Percentiles rank a stretch among this genome's conserved stretches.
Evolutionary conservation across 1,140 invertebrate species (phyloP).

Genomic region (Aphelinus certus): DNA sequence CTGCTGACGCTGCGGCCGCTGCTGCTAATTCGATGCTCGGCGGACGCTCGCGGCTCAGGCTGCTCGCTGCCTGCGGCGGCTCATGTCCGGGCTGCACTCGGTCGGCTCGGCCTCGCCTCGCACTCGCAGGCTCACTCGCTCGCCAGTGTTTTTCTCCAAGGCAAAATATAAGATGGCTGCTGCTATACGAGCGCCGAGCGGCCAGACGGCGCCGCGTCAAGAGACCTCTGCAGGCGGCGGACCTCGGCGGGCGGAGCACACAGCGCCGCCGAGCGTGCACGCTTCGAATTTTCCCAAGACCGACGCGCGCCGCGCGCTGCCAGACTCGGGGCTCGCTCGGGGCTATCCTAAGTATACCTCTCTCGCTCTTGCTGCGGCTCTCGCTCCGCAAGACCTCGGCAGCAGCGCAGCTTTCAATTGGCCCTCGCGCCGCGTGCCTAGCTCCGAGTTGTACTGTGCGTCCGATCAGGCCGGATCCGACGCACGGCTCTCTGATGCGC

Average conservation of each 20-base stretch:
- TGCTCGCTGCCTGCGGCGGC: not conserved
- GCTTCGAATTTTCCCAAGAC: not conserved
- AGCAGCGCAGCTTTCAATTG: not conserved
- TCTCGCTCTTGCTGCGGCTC: conserved; percentile 31
- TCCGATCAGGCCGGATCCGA: too few relatives aligned
- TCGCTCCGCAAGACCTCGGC: conserved; percentile 13
- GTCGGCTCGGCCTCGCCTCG: conserved; percentile 55
- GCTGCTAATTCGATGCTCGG: too few relatives aligned
- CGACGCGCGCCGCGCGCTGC: too few relatives aligned
- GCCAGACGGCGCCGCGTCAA: conserved; percentile 16
- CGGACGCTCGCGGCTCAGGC: too few relatives aligned
- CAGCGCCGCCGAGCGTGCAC: conserved; percentile 5
- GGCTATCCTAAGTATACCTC: not conserved
- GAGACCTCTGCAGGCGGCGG: conserved; percentile 8
- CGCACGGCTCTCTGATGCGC: too few relatives aligned
- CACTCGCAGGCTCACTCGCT: conserved; percentile 44
- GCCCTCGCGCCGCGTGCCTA: not conserved
- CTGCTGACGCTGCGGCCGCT: too few relatives aligned
- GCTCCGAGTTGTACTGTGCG: too few relatives aligned
- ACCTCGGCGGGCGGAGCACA: conserved; percentile 25
- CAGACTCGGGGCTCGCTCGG: too few relatives aligned
- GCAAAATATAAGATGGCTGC: conserved; percentile 68
- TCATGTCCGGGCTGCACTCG: not conserved
- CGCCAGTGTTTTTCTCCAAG: conserved; percentile 67
- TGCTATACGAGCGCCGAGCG: conserved; percentile 37